Percentiles rank a stretch among this genome's conserved stretches.
Evolutionary conservation across 92 coral and sea anemone species (phyloP).

Genomic region (Metridium senile): DNA sequence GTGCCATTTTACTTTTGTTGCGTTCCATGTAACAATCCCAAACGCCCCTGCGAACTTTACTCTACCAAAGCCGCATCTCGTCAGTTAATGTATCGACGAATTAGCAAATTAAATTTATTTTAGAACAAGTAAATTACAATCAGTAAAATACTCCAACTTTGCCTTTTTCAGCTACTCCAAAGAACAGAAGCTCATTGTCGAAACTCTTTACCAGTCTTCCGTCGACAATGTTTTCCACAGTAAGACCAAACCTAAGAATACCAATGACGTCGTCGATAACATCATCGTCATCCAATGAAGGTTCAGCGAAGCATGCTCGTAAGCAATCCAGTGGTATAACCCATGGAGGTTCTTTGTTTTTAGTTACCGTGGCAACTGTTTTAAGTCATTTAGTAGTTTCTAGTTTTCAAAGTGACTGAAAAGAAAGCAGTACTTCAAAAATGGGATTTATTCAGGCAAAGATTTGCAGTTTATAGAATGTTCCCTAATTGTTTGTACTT

Average conservation of each 20-base stretch:
- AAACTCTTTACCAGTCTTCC: not conserved
- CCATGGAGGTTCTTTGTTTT: not conserved
- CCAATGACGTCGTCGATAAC: not conserved
- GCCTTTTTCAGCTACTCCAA: slow-evolving; percentile 2
- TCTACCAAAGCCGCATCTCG: too few relatives aligned
- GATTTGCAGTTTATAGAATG: too few relatives aligned
- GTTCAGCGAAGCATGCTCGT: not conserved
- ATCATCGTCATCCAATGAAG: not conserved
- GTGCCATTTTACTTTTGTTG: too few relatives aligned
- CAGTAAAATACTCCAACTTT: too few relatives aligned
- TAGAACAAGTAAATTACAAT: too few relatives aligned
- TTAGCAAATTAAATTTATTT: too few relatives aligned
- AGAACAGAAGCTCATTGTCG: not conserved
- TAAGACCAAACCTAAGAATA: not conserved
- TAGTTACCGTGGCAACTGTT: not conserved
- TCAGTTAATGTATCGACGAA: too few relatives aligned
- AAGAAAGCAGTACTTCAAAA: too few relatives aligned
- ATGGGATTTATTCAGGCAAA: too few relatives aligned
- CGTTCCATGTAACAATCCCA: too few relatives aligned
- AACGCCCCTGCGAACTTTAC: too few relatives aligned
- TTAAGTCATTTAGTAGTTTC: not conserved
- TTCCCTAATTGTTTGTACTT: too few relatives aligned
- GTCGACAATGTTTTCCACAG: not conserved
- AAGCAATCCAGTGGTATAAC: not conserved
- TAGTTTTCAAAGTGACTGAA: not conserved